Conservation (phyloP, 1,140 invertebrate species). For the Drosophila fuyamai region DNA sequence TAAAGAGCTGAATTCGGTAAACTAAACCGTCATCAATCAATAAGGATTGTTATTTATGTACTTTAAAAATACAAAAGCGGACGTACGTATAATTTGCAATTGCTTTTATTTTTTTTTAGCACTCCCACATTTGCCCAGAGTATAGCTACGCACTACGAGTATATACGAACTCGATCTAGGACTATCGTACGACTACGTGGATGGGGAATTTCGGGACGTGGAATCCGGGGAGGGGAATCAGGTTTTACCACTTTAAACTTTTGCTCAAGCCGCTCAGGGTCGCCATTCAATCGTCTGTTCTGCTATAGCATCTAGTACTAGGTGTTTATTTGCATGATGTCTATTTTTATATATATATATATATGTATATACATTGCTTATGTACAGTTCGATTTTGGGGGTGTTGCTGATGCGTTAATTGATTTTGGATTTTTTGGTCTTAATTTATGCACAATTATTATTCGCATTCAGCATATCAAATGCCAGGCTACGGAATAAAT, state of each 20-base stretch:
- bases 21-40: conserved; percentile 25
- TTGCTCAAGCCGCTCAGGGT: conserved; percentile 54
- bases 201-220: neutral
- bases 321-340: conserved; percentile 30
- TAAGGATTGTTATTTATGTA: conserved; percentile 22
- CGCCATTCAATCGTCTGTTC: conserved; percentile 54
- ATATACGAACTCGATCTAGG: conserved; percentile 38
- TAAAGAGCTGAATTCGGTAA: conserved; percentile 7
- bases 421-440: conserved; percentile 15
- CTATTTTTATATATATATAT: conserved; percentile 11
- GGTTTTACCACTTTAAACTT: conserved; percentile 45
- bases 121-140: conserved; percentile 11
- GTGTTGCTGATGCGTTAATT: conserved; percentile 40
- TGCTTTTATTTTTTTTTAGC: neutral
- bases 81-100: conserved; percentile 7
- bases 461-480: conserved; percentile 44
- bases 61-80: conserved; percentile 3
- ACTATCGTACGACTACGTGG: conserved; percentile 31
- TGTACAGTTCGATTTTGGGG: conserved; percentile 25
- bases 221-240: neutral
- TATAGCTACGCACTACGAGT: conserved; percentile 25
- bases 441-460: conserved; percentile 44
- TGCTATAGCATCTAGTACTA: conserved; percentile 46
- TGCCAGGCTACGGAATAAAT: conserved; percentile 36
- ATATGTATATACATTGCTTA: conserved; percentile 28